Percentiles rank a stretch among this genome's conserved stretches.
Evolutionary conservation across 2,888 invertebrate genomes (phyloP).

Genomic region (Vesta saturnalis): DNA sequence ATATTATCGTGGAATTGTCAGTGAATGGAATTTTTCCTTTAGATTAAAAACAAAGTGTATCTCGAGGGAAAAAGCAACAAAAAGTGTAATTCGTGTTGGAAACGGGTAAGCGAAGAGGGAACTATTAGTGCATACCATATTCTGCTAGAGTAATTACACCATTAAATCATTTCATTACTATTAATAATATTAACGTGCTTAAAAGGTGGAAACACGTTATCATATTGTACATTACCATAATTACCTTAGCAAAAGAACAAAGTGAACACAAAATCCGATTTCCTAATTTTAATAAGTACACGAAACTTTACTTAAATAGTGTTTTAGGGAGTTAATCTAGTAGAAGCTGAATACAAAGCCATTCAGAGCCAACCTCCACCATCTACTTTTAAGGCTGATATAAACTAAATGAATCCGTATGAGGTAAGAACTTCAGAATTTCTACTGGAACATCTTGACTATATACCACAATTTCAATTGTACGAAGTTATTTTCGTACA

Average conservation of each 20-base stretch:
- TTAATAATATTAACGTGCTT: neutral
- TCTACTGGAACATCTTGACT: constrained; percentile 13
- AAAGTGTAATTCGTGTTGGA: constrained; percentile 28
- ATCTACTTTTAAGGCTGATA: constrained; percentile 29
- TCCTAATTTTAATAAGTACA: constrained; percentile 30
- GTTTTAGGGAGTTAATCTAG: constrained; percentile 22
- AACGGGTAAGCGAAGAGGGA: constrained; percentile 15
- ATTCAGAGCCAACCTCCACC: constrained; percentile 25
- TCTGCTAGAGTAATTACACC: constrained; percentile 11
- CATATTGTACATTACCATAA: neutral
- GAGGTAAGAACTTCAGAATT: constrained; percentile 20
- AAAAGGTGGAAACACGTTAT: neutral
- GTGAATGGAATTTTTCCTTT: constrained; percentile 7
- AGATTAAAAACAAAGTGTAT: constrained; percentile 6
- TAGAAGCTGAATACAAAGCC: constrained; percentile 32
- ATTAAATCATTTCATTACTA: constrained; percentile 16
- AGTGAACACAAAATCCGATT: neutral
- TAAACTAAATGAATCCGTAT: constrained; percentile 32
- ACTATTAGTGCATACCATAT: constrained; percentile 24
- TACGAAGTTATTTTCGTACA: neutral
- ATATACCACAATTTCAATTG: constrained; percentile 19
- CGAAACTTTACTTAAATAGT: constrained; percentile 21
- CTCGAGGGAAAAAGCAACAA: constrained; percentile 6
- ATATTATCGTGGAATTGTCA: constrained; percentile 5
- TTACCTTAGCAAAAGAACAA: constrained; percentile 6